Percentiles rank a stretch among this genome's conserved stretches.
phyloP scores from a whole-genome alignment of 2,888 invertebrate species.

The Lottia scabra region DNA sequence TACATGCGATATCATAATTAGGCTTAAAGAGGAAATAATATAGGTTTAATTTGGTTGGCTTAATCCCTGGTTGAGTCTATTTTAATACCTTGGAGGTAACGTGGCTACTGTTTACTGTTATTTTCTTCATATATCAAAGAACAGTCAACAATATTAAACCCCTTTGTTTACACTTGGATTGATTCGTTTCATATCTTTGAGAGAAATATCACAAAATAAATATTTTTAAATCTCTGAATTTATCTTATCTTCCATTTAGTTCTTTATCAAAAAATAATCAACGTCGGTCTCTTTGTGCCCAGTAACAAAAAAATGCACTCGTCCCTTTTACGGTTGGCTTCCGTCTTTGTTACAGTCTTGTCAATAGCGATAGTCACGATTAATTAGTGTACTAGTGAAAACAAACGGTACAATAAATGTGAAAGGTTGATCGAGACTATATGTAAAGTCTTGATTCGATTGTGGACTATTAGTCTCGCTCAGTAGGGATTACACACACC shows the following conservation, averaged over 20 bases:
- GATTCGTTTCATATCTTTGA: too few species aligned
- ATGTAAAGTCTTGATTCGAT: background rate
- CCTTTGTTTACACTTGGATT: too few species aligned
- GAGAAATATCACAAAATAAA: too few species aligned
- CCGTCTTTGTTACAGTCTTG: background rate
- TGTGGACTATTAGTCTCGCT: conserved; percentile 1
- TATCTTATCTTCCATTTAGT: too few species aligned
- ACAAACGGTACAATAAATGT: background rate
- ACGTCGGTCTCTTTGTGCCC: background rate
- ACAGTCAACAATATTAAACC: too few species aligned
- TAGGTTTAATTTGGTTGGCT: background rate
- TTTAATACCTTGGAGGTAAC: too few species aligned
- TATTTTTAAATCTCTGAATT: too few species aligned
- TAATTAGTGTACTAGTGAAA: background rate
- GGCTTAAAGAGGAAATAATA: background rate
- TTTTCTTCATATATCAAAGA: too few species aligned
- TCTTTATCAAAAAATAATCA: too few species aligned
- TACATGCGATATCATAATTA: too few species aligned
- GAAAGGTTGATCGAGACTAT: background rate
- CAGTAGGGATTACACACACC: conserved; percentile 1
- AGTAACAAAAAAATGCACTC: background rate
- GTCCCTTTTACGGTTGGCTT: conserved; percentile 5
- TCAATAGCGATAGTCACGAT: background rate
- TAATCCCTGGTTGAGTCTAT: background rate
- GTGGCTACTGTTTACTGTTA: too few species aligned